Conservation (phyloP, 2,888 invertebrate species). For the Lysandra coridon region DNA sequence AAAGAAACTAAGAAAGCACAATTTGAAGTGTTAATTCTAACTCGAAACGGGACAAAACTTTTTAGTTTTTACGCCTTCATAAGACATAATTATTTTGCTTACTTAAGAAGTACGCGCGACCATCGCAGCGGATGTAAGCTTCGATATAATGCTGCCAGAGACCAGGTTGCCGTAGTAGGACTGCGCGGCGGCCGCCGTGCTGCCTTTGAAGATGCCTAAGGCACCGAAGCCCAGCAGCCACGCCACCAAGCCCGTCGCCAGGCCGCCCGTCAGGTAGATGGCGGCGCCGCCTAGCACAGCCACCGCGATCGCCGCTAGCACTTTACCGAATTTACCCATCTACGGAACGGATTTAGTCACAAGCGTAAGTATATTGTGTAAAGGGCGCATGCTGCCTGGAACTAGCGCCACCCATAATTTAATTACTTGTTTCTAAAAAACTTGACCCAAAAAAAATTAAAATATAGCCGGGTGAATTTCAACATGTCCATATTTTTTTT, state of each 20-base stretch:
- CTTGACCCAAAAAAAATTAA: too few species aligned
- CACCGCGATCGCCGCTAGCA: slow-evolving; percentile 54
- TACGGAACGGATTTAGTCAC: slow-evolving; percentile 12
- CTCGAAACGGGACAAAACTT: too few species aligned
- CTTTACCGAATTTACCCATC: slow-evolving; percentile 48
- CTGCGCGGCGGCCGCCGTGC: slow-evolving; percentile 61
- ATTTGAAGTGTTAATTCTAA: too few species aligned
- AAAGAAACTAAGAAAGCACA: too few species aligned
- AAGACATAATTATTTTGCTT: too few species aligned
- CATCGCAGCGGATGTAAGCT: slow-evolving; percentile 64
- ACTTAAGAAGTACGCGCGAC: slow-evolving; percentile 62
- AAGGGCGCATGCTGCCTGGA: too few species aligned
- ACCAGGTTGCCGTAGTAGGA: slow-evolving; percentile 62
- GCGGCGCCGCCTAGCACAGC: slow-evolving; percentile 53
- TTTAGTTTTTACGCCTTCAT: too few species aligned
- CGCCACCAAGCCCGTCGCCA: slow-evolving; percentile 54
- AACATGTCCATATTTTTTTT: too few species aligned
- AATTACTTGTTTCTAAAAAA: too few species aligned
- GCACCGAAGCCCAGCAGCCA: slow-evolving; percentile 59
- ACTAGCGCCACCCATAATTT: too few species aligned
- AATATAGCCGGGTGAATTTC: too few species aligned
- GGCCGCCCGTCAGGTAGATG: slow-evolving; percentile 58
- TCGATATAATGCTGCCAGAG: slow-evolving; percentile 61
- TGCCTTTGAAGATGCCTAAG: slow-evolving; percentile 58
- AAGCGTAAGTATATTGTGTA: too few species aligned